Conservation (phyloP, 2,888 invertebrate species). For the Cryptocheilus praepositus region DNA sequence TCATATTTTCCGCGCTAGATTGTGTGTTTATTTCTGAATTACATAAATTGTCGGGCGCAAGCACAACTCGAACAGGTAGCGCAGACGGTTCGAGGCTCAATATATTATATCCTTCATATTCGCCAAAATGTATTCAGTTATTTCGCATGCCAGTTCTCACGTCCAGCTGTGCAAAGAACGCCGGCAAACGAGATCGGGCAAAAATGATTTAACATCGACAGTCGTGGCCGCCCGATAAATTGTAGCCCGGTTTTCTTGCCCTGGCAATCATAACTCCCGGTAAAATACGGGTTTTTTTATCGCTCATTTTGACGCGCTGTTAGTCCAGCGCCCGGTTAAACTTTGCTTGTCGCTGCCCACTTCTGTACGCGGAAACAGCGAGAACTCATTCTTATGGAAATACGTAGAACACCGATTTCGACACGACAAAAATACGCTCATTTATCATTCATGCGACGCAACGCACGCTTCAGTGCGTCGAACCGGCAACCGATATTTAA, state of each 20-base stretch:
- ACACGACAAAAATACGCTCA: too few species aligned
- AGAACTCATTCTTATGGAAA: too few species aligned
- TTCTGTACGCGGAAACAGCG: too few species aligned
- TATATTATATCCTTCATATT: constrained; percentile 49
- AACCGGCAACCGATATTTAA: background rate
- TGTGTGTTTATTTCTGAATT: constrained; percentile 41
- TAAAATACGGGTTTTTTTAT: constrained; percentile 64
- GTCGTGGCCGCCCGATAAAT: constrained; percentile 61
- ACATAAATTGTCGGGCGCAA: constrained; percentile 46
- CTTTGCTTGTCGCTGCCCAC: background rate
- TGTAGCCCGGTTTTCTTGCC: constrained; percentile 62
- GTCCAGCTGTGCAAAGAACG: constrained; percentile 56
- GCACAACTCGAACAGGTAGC: constrained; percentile 20
- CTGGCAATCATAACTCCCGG: constrained; percentile 67
- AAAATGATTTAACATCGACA: constrained; percentile 66
- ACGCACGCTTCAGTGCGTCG: background rate
- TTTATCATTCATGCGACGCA: too few species aligned
- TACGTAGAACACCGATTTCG: too few species aligned
- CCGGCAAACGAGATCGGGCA: constrained; percentile 60
- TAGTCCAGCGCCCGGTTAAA: constrained; percentile 11
- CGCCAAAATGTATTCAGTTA: constrained; percentile 38
- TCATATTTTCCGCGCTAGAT: constrained; percentile 11
- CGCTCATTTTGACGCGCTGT: constrained; percentile 20
- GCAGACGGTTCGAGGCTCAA: constrained; percentile 7
- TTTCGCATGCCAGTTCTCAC: constrained; percentile 47